Percentiles rank a stretch among this genome's conserved stretches.
These are phyloP conservation scores for Neosalanx taihuensis DNA, from an alignment of 2,797 vertebrate genomes.

Conservation along the genomic window DNA sequence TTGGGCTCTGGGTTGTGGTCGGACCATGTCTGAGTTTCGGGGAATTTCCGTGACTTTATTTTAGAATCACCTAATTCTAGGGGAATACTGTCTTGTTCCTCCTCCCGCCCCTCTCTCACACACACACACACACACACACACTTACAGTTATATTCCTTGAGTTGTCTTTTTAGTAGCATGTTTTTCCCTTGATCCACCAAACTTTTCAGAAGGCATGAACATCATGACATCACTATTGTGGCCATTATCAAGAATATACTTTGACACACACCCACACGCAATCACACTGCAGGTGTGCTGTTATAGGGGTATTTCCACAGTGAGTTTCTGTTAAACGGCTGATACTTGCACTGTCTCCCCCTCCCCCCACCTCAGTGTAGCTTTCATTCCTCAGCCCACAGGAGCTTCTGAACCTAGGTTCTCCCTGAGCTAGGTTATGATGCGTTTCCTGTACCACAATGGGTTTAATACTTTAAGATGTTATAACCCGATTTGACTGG, in stretches of 20 bases:
- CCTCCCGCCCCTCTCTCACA: not conserved
- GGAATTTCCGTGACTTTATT: slow-evolving; percentile 27
- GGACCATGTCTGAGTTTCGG: not conserved
- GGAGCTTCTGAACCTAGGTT: too few species aligned
- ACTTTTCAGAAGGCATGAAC: too few species aligned
- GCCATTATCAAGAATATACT: not conserved
- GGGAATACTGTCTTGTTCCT: not conserved
- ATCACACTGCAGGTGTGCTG: not conserved
- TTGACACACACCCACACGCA: not conserved
- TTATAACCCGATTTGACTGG: too few species aligned
- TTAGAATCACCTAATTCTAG: slow-evolving; percentile 22
- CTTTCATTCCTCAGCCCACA: too few species aligned
- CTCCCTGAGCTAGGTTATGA: too few species aligned
- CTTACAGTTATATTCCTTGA: not conserved
- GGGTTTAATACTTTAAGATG: too few species aligned
- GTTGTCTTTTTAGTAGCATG: not conserved
- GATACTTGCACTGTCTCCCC: not conserved
- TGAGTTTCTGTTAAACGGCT: not conserved
- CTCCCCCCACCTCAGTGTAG: not conserved
- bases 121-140: not conserved
- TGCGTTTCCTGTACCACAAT: too few species aligned
- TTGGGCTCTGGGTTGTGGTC: not conserved
- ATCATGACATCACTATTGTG: not conserved
- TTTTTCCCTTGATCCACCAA: too few species aligned
- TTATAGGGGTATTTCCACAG: not conserved